Percentiles rank a stretch among this genome's conserved stretches.
Conservation (phyloP, 1,140 invertebrate genomes). For the Nymphalis io region DNA sequence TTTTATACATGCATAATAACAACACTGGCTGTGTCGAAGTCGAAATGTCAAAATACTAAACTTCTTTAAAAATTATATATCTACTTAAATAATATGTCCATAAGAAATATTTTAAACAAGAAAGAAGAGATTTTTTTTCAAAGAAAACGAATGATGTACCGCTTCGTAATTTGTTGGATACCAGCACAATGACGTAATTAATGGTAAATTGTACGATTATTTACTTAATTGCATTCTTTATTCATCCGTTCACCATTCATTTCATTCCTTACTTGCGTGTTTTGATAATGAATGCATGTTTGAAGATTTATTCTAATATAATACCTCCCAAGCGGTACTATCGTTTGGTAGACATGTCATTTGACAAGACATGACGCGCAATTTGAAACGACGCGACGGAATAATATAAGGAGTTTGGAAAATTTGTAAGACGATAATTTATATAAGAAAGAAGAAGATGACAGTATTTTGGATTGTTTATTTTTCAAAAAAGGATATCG, state of each 20-base stretch:
- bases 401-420: too few species aligned
- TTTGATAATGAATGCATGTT: background rate
- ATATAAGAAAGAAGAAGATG: too few species aligned
- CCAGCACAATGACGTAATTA: slow-evolving; percentile 25
- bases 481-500: too few species aligned
- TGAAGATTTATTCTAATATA: slow-evolving; percentile 8
- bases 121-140: slow-evolving; percentile 12
- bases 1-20: background rate
- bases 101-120: background rate
- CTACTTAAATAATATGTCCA: background rate
- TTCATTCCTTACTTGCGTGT: slow-evolving; percentile 16
- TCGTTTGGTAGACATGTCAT: background rate
- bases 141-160: slow-evolving; percentile 16
- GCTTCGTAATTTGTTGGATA: slow-evolving; percentile 21
- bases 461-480: too few species aligned
- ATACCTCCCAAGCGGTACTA: background rate
- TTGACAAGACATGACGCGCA: background rate
- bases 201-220: slow-evolving; percentile 26
- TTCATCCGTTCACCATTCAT: slow-evolving; percentile 14
- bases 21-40: background rate
- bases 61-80: background rate
- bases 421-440: too few species aligned
- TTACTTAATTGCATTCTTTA: slow-evolving; percentile 28
- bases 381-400: background rate
- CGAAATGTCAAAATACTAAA: background rate